These are phyloP conservation scores for Mythimna ferrago DNA, from an alignment of 2,888 invertebrate species.

Conservation along the genomic window DNA sequence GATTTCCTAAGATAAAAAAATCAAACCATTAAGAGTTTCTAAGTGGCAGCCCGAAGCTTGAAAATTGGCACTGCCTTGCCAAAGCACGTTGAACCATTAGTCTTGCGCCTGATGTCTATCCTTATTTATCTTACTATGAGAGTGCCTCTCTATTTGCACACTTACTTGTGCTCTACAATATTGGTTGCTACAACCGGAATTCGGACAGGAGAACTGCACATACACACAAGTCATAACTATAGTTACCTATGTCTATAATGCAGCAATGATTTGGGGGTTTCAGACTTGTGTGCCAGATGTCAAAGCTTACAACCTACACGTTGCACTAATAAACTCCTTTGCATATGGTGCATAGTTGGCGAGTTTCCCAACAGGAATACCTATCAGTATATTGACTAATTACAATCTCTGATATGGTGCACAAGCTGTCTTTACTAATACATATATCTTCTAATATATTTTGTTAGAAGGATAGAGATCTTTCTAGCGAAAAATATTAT, in stretches of 20 bases:
- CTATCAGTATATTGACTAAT: conserved; percentile 3
- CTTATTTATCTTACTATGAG: background rate
- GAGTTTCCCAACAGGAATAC: background rate
- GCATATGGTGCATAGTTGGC: conserved; percentile 14
- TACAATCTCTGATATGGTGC: background rate
- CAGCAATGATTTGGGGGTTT: background rate
- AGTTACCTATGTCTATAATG: too few species aligned
- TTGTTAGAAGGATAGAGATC: too few species aligned
- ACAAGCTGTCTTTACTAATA: too few species aligned
- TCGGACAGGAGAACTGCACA: background rate
- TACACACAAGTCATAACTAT: background rate
- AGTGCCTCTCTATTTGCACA: background rate
- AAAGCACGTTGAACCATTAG: too few species aligned
- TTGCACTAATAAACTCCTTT: background rate
- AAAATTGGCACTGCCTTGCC: too few species aligned
- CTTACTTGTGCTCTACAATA: background rate
- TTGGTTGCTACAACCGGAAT: background rate
- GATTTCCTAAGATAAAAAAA: too few species aligned
- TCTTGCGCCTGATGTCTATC: background rate
- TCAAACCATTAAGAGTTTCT: too few species aligned
- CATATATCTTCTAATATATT: too few species aligned
- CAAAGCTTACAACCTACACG: conserved; percentile 13
- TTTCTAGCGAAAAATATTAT: too few species aligned
- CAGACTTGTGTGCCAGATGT: background rate
- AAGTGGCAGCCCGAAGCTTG: too few species aligned